phyloP scores from a whole-genome alignment of 2,888 invertebrate genomes.

The Nomada fucata region DNA sequence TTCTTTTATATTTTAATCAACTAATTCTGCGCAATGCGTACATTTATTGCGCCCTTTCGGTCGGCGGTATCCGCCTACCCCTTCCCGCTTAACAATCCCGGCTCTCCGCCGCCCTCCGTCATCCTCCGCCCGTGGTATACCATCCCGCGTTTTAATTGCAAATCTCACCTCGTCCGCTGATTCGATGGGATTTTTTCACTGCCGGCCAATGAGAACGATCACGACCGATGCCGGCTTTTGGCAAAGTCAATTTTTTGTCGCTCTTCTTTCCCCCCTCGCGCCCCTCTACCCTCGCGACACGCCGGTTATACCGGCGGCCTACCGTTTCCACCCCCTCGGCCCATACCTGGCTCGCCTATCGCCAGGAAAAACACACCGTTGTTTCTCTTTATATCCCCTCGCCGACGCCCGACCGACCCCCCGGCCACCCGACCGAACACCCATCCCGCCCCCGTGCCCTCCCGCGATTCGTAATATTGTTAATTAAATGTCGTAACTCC shows the following conservation, averaged over 20 bases:
- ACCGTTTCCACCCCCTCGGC: constrained; percentile 46
- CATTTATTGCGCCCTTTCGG: constrained; percentile 81
- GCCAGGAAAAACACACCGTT: constrained; percentile 62
- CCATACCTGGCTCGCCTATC: constrained; percentile 58
- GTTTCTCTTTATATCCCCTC: constrained; percentile 58
- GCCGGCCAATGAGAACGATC: constrained; percentile 81
- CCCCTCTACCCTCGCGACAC: constrained; percentile 54
- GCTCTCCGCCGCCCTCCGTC: constrained; percentile 51
- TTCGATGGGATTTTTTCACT: constrained; percentile 82
- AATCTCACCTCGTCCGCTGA: constrained; percentile 81
- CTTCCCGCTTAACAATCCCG: constrained; percentile 61
- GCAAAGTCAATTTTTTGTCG: constrained; percentile 73
- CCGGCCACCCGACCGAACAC: neutral
- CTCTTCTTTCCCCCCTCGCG: constrained; percentile 66
- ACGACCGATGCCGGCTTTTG: constrained; percentile 76
- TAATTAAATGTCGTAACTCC: constrained; percentile 67
- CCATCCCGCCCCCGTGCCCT: neutral
- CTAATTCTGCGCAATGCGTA: constrained; percentile 84
- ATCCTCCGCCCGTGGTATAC: constrained; percentile 70
- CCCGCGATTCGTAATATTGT: constrained; percentile 63
- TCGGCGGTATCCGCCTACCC: constrained; percentile 67
- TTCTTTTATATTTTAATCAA: constrained; percentile 84
- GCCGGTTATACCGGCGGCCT: constrained; percentile 48
- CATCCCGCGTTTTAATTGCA: constrained; percentile 82
- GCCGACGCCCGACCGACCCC: neutral